Evolutionary conservation across 2,888 invertebrate genomes (phyloP), one percentile per base, ranked within the genome.

Genomic region (Perdita meconis): DNA sequence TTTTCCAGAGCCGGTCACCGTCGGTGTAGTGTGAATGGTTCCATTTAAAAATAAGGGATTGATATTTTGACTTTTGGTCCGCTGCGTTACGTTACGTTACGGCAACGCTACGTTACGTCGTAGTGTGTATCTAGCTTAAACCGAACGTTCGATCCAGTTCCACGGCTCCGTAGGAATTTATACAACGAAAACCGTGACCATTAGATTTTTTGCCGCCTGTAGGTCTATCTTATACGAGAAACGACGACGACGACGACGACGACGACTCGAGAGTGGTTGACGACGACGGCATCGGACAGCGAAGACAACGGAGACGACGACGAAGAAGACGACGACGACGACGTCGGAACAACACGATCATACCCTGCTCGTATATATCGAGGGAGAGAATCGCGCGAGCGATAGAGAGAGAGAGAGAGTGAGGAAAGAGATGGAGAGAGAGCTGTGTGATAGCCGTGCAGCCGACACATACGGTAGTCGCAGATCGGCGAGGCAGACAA

Each of bases 381-480:
- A 50, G 66, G 69, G 42, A 53, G 57, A 64, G 34, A 70, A 70
- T 59, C 67, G 67, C 56, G 47, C 40, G 55, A 26, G 74, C 24
- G 73, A 40, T 50, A 51, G 70, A 61, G 66, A 50, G 59, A 53
- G 79, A 74, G 74, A 50, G 76, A 80, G 57, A 70, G 72, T 44
- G 42, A 63, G 66, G 65, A 61, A 47, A 61, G 61, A 72, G 81
- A 84, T 65, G 60, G 55, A 65, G 30, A 36, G 40, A 59, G 56
- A 40, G 64, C 80, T 80, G 84, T 75, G 87, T 88, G 89, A 88
- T 88, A 89, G 84, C 83, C 79, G 78, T 83, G 84, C 82, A 82
- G 81, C 83, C 84, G 87, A 88, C 91, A 89, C 91, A 90, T 90
- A 92, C 92, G 92, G 92, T 92, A 92, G 92, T 92, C 91, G 89